Evolutionary conservation across 2,888 invertebrate genomes (phyloP), one percentile per base, ranked within the genome.

Genomic region (Conops quadrifasciatus): DNA sequence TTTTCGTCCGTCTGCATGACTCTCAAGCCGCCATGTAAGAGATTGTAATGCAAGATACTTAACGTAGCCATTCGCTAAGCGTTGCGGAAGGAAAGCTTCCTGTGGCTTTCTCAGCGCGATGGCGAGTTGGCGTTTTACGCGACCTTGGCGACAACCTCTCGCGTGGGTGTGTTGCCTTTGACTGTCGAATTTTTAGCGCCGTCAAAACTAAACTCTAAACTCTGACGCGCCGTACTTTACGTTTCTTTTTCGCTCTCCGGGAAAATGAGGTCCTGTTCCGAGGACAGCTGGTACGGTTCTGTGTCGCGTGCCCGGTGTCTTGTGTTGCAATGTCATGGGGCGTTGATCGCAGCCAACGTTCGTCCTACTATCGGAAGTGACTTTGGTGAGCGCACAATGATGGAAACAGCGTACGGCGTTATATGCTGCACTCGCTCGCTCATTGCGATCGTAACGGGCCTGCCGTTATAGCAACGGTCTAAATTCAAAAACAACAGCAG

Each of bases 291-390:
- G 89, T 88, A 83, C 88, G 86, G 83, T 66, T 59, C 64, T 65
- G 68, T 77, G 91, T 88, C 86, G 91, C 89, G 88, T 90, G 90
- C 87, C 89, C 83, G 81, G 89, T 89, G 81, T 86, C 86, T 78
- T 88, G 86, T 76, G 88, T 87, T 77, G 89, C 88, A 85, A 89
- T 88, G 85, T 84, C 85, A 82, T 89, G 84, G 83, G 82, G 83
- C 83, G 84, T 81, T 80, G 77, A 75, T 76, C 71, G 76, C 74
- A 75, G 74, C 77, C 75, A 78, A 76, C 77, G 75, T 36, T 36
- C 36, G 36, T 77, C 76, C 77, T 76, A 76, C 77, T 76, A 30
- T 79, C 83, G 83, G 83, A 83, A 83, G 79, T 83, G 83, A 83
- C 83, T 83, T 83, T 79, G 81, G 78, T 80, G 80, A 82, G 82